Evolutionary conservation across 2,888 invertebrate species (phyloP), one percentile per base, ranked within the genome.

Genomic region (Euproctis similis): DNA sequence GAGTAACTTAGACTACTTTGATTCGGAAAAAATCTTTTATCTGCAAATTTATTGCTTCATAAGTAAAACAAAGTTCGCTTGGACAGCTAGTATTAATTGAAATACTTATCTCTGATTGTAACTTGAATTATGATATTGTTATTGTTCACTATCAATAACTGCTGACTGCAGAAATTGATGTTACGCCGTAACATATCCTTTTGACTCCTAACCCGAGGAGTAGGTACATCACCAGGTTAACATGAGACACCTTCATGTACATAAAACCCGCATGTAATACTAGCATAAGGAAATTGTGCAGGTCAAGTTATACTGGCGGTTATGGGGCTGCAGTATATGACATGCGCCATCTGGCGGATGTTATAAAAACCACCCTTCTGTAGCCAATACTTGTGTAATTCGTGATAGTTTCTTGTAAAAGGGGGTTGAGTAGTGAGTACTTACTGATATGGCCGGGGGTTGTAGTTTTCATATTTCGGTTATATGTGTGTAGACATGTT

Each of bases 361-460:
- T 73, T 67, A 81, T 81, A 82, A 82, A 78, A 77, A 68, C 68
- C 52, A 72, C 78, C 80, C 80, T 71, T 72, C 64, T 63, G 57
- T 63, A 57, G 56, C 59, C 63, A 66, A 60, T 69, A 70, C 54
- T 69, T 56, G 57, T 74, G 73, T 74, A 60, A 57, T 51, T 58
- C 59, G 64, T 59, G 71, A 71, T 73, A 75, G 72, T 76, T 75
- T 70, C 77, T 70, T 77, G 75, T 74, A 68, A 72, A n/a, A n/a
- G n/a, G 70, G 68, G 73, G 53, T n/a, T 52, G 46, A 35, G 43
- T n/a, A n/a, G n/a, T n/a, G n/a, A n/a, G n/a, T n/a, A n/a, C n/a
- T n/a, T 39, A 35, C 31, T 50, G 33, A 30, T 51, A 51, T 51
- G 53, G 52, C 50, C 43, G 40, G 35, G n/a, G 51, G 24, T 30